These are phyloP conservation scores for Drosophila punjabiensis DNA, from an alignment of 1,140 invertebrate genomes.

Conservation along the genomic window DNA sequence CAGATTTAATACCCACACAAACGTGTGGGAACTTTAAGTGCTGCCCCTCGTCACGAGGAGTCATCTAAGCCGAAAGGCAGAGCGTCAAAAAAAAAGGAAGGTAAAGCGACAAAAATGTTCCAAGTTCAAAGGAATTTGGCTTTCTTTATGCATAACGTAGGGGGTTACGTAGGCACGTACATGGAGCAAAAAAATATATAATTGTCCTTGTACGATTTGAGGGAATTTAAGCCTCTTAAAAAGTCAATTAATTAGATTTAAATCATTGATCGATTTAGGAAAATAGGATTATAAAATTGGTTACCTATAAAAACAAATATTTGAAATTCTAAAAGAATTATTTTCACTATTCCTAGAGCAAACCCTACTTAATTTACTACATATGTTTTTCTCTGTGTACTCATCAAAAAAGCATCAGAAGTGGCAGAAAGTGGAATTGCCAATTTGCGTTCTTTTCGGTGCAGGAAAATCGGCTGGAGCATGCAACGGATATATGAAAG, in stretches of 20 bases:
- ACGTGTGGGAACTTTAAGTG: constrained; percentile 75
- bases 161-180: constrained; percentile 39
- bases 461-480: constrained; percentile 15
- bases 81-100: constrained; percentile 53
- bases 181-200: constrained; percentile 2
- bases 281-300: neutral
- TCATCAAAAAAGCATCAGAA: constrained; percentile 76
- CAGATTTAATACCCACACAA: constrained; percentile 80
- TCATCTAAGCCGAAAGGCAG: constrained; percentile 66
- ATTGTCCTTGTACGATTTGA: neutral
- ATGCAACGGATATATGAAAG: constrained; percentile 25
- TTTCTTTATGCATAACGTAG: constrained; percentile 59
- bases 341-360: neutral
- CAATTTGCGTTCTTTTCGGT: constrained; percentile 64
- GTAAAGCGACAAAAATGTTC: constrained; percentile 45
- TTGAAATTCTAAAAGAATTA: neutral
- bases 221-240: neutral
- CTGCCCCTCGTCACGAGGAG: constrained; percentile 73
- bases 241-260: neutral
- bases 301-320: neutral
- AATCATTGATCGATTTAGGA: too few relatives aligned
- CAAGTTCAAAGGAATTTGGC: constrained; percentile 75
- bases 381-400: constrained; percentile 23
- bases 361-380: fast-evolving
- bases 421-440: constrained; percentile 75